Evolutionary conservation across 2,888 invertebrate genomes (phyloP), one percentile per base, ranked within the genome.

Genomic region (Drosophila differens): DNA sequence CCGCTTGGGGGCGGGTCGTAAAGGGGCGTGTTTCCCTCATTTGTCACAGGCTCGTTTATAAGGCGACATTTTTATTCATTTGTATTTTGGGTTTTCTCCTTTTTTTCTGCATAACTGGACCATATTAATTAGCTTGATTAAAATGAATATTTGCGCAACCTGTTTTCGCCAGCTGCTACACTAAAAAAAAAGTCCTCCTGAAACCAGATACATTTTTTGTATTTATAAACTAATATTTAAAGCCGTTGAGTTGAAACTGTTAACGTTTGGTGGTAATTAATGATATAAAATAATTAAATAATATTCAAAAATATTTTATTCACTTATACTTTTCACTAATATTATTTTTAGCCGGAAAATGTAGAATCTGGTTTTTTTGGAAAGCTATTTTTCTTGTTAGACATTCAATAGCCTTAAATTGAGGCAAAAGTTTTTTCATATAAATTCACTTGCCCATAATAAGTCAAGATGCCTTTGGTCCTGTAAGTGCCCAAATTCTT

Each of bases 91-190:
- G 33, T 47, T 37, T 44, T 57, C 47, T 33, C 7, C 7, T n/a
- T 58, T 16, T 28, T 16, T 10, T 49, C 72, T 25, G 62, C 60
- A 77, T 81, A 76, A 80, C 80, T 87, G 78, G 85, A 85, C 87
- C 89, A 83, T 81, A 87, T 87, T 88, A 88, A 88, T 88, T 88
- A 88, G 80, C 89, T 88, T 88, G 87, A 88, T 89, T 87, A 88
- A 88, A 89, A 85, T 83, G 85, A 87, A 88, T 88, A 85, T 87
- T 89, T 87, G 75, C 63, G 63, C 76, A 80, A 72, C 66, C 75
- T 72, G 61, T 67, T 74, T 76, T 62, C 61, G 77, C 72, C 79
- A 74, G 70, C 69, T 71, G 82, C 41, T 57, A 57, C 57, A 57
- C 57, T 39, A 9, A 14, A 39, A n/a, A 55, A 55, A 55, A 9